Conservation (phyloP, 2,888 invertebrate genomes). For the Cristatella mucedo region DNA sequence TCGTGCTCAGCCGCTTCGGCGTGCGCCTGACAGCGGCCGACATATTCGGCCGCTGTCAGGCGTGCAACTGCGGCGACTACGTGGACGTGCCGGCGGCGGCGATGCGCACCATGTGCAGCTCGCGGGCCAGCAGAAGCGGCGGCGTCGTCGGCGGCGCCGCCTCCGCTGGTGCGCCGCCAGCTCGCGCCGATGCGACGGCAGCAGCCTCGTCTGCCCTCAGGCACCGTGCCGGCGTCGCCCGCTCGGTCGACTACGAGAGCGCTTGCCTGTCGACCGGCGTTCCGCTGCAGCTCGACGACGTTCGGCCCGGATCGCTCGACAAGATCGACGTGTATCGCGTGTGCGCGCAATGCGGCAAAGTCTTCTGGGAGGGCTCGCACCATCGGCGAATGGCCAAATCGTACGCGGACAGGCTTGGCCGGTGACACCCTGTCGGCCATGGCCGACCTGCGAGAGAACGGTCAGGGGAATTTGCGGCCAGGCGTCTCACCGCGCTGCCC, state of each 20-base stretch:
- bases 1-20: conserved; percentile 52
- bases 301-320: too few relatives aligned
- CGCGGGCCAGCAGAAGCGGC: too few relatives aligned
- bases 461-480: too few relatives aligned
- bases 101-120: conserved; percentile 10
- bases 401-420: too few relatives aligned
- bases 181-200: not conserved
- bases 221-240: not conserved
- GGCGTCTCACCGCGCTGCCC: too few relatives aligned
- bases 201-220: conserved; percentile 3
- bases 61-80: conserved; percentile 41
- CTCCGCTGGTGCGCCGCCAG: not conserved
- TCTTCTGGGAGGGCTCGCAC: conserved; percentile 53
- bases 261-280: conserved; percentile 13
- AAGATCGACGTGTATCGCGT: too few relatives aligned
- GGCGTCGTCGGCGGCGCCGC: not conserved
- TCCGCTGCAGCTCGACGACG: too few relatives aligned
- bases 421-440: too few relatives aligned
- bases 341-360: conserved; percentile 57
- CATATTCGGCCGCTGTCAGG: conserved; percentile 57
- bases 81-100: conserved; percentile 30
- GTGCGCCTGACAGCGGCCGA: conserved; percentile 49
- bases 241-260: conserved; percentile 12
- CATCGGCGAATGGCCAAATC: conserved; percentile 26
- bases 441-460: too few relatives aligned